These are phyloP conservation scores for Galerucella nymphaeae DNA, from an alignment of 2,888 invertebrate species.

Conservation along the genomic window DNA sequence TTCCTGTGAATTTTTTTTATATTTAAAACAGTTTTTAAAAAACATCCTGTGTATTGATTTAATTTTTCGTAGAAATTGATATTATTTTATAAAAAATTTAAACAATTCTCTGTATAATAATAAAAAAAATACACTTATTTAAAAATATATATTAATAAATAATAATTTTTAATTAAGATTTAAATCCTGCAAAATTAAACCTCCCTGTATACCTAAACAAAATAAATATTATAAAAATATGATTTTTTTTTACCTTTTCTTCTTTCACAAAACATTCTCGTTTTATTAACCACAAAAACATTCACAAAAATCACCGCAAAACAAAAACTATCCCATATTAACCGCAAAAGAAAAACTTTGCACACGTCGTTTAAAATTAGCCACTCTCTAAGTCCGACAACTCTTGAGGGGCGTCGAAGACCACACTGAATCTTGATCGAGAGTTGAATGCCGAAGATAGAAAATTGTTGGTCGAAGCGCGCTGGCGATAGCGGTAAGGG, in stretches of 20 bases:
- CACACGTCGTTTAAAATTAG: not conserved
- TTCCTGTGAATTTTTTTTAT: too few relatives aligned
- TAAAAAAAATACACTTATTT: too few relatives aligned
- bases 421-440: constrained; percentile 23
- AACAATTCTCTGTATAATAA: too few relatives aligned
- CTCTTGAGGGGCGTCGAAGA: constrained; percentile 22
- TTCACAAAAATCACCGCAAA: not conserved
- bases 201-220: too few relatives aligned
- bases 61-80: too few relatives aligned
- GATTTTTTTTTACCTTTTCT: not conserved
- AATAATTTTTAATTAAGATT: too few relatives aligned
- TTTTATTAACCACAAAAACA: not conserved
- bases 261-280: not conserved
- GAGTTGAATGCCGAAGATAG: constrained; percentile 21
- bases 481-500: constrained; percentile 9
- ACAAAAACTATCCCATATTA: not conserved
- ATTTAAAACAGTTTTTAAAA: too few relatives aligned
- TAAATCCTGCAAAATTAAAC: too few relatives aligned
- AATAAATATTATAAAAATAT: too few relatives aligned
- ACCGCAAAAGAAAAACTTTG: not conserved
- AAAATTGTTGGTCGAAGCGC: constrained; percentile 18
- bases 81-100: too few relatives aligned
- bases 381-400: constrained; percentile 8
- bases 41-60: too few relatives aligned
- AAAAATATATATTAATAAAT: too few relatives aligned